These are phyloP conservation scores for Metacarcinus magister DNA, from an alignment of 2,888 invertebrate genomes.

Conservation along the genomic window DNA sequence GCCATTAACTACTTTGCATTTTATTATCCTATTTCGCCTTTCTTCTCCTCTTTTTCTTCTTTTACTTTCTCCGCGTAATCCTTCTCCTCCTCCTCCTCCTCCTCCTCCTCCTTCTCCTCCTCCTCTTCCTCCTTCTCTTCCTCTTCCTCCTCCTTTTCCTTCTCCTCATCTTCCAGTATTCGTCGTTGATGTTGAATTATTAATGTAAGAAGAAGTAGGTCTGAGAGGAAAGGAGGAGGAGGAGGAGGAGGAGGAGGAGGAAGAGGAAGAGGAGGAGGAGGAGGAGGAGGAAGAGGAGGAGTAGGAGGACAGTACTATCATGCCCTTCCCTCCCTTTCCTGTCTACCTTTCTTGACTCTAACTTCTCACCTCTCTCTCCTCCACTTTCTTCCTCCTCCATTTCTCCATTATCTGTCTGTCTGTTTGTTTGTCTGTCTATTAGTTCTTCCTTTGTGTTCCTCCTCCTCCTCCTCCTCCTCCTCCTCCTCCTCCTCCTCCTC, in stretches of 20 bases:
- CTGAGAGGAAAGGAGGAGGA: not conserved
- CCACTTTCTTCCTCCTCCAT: not conserved
- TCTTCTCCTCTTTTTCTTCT: not conserved
- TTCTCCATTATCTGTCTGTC: no score
- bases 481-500: not conserved
- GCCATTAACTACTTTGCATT: not conserved
- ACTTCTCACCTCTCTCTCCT: not conserved
- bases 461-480: not conserved
- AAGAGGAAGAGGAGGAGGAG: no score
- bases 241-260: not conserved
- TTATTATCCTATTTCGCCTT: not conserved
- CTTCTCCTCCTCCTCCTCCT: not conserved
- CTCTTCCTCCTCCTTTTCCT: not conserved
- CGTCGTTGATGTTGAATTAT: not conserved
- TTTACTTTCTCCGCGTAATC: not conserved
- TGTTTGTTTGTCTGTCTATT: no score
- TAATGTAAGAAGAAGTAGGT: not conserved
- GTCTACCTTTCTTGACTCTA: not conserved
- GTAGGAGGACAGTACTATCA: not conserved
- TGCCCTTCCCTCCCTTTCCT: not conserved
- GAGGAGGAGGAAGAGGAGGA: not conserved
- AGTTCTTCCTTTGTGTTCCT: no score
- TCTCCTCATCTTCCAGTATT: not conserved
- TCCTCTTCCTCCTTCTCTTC: not conserved
- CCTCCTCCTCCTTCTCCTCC: not conserved